These are phyloP conservation scores for Pentamera pediparva DNA, from an alignment of 53 echinoderm and acorn worm genomes.

Conservation along the genomic window DNA sequence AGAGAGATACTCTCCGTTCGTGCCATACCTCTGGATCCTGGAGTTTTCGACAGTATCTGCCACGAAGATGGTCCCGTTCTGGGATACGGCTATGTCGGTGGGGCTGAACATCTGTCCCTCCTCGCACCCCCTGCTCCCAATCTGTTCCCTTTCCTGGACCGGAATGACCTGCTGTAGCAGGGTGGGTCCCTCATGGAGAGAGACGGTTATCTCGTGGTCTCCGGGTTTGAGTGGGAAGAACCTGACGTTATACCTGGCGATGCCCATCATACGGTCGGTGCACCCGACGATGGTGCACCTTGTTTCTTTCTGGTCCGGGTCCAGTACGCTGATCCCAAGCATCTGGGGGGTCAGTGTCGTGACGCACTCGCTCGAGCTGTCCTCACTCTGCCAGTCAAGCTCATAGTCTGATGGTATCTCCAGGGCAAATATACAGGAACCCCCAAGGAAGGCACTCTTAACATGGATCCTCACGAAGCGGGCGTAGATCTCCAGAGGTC, in stretches of 20 bases:
- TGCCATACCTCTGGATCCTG: slow-evolving; percentile 65
- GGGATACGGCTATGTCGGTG: slow-evolving; percentile 62
- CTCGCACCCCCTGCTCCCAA: slow-evolving; percentile 61
- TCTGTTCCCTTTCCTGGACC: slow-evolving; percentile 68
- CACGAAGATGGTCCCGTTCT: slow-evolving; percentile 64
- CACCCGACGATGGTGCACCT: slow-evolving; percentile 56
- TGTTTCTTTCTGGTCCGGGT: slow-evolving; percentile 51
- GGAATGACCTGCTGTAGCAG: slow-evolving; percentile 66
- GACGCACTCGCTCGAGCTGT: slow-evolving; percentile 34
- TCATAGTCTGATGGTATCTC: slow-evolving; percentile 72
- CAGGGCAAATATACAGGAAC: slow-evolving; percentile 62
- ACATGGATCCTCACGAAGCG: slow-evolving; percentile 65
- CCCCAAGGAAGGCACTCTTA: slow-evolving; percentile 70
- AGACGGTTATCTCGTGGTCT: slow-evolving; percentile 65
- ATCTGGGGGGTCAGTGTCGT: slow-evolving; percentile 58
- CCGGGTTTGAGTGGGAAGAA: slow-evolving; percentile 62
- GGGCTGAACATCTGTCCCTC: slow-evolving; percentile 72
- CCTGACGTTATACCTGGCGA: slow-evolving; percentile 66
- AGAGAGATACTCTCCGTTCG: slow-evolving; percentile 61
- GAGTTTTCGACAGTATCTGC: slow-evolving; percentile 89
- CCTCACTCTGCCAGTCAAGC: slow-evolving; percentile 45
- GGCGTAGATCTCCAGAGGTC: slow-evolving; percentile 70
- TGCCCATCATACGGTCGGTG: slow-evolving; percentile 43
- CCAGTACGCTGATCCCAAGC: slow-evolving; percentile 60
- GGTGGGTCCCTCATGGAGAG: slow-evolving; percentile 33